A percentile compares a stretch with the other conserved stretches of the same genome.
Conservation (phyloP, 2,113 vertebrate species). For the Carassius auratus region DNA sequence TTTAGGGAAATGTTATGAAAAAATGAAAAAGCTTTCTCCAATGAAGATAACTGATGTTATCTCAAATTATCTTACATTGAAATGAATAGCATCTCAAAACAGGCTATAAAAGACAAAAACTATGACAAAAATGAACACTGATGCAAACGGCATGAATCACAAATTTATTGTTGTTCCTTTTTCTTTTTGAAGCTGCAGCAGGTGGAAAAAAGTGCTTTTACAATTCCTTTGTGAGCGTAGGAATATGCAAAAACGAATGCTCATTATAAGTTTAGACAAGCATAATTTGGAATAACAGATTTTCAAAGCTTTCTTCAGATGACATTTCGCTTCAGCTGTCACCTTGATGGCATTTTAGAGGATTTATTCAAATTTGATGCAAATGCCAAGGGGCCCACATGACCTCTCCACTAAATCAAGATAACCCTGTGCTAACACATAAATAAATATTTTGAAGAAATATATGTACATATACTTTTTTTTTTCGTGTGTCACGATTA, state of each 20-base stretch:
- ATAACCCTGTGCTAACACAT: conserved; percentile 18
- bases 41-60: neutral
- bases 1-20: neutral
- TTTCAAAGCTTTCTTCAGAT: conserved; percentile 10
- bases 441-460: conserved; percentile 25
- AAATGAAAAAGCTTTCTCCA: neutral
- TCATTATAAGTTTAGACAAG: conserved; percentile 45
- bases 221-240: neutral
- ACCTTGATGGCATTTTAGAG: conserved; percentile 57
- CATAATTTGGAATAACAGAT: conserved; percentile 50
- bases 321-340: conserved; percentile 62
- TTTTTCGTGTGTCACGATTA: neutral
- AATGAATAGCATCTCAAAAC: neutral
- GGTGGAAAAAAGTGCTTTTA: neutral
- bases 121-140: neutral
- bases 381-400: conserved; percentile 38
- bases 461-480: neutral
- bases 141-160: neutral
- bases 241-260: conserved; percentile 3
- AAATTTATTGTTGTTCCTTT: neutral
- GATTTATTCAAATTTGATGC: conserved; percentile 59
- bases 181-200: neutral
- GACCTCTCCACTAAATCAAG: conserved; percentile 37
- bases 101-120: neutral
- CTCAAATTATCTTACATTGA: neutral